Percentiles rank a stretch among this genome's conserved stretches.
Conservation (phyloP, 2,888 invertebrate species). For the Suillia variegata region DNA sequence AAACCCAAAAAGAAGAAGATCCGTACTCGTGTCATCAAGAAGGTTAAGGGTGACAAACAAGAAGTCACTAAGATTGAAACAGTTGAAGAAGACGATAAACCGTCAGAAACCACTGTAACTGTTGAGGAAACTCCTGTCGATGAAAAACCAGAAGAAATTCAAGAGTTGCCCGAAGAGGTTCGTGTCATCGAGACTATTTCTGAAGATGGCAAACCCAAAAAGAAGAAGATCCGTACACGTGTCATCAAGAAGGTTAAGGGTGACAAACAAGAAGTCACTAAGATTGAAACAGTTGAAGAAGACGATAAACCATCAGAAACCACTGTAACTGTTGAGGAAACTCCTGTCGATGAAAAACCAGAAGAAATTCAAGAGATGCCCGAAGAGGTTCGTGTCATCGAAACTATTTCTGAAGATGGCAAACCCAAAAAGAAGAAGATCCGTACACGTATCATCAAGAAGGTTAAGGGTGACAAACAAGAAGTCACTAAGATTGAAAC, state of each 20-base stretch:
- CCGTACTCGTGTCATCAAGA: conserved; percentile 35
- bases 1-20: conserved; percentile 37
- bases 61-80: conserved; percentile 55
- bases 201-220: conserved; percentile 30
- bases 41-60: conserved; percentile 33
- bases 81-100: conserved; percentile 45
- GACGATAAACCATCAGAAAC: conserved; percentile 43
- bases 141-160: conserved; percentile 26
- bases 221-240: conserved; percentile 49
- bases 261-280: conserved; percentile 51
- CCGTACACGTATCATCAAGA: conserved; percentile 30
- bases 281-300: conserved; percentile 44
- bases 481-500: conserved; percentile 58
- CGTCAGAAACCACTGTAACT: conserved; percentile 43
- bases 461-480: conserved; percentile 47
- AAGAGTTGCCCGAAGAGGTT: conserved; percentile 34
- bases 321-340: conserved; percentile 51
- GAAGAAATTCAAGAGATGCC: conserved; percentile 39
- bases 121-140: conserved; percentile 23
- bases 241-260: conserved; percentile 55
- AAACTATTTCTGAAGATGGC: conserved; percentile 47
- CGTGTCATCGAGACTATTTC: conserved; percentile 55
- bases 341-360: conserved; percentile 40
- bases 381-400: conserved; percentile 44
- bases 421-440: conserved; percentile 53